Conservation (phyloP, 1,140 invertebrate genomes). For the Diorhabda sublineata region DNA sequence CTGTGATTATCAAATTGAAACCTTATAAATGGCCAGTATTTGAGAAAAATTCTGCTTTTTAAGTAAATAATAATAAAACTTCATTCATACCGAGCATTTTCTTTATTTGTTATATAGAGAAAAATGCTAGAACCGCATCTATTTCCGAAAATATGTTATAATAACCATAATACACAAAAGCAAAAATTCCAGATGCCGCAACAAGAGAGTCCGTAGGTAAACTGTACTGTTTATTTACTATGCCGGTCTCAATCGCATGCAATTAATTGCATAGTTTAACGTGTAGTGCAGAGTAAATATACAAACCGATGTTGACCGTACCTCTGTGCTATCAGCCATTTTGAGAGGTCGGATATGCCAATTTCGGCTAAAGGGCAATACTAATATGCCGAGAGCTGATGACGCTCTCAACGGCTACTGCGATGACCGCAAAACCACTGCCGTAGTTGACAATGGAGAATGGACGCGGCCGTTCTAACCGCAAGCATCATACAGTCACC, state of each 20-base stretch:
- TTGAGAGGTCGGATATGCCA: constrained; percentile 9
- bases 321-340: constrained; percentile 6
- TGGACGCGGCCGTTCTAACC: constrained; percentile 1
- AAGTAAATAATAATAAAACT: too few species aligned
- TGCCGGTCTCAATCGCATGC: constrained; percentile 8
- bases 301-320: constrained; percentile 15
- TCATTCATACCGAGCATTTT: too few species aligned
- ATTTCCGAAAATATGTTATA: too few species aligned
- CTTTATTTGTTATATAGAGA: too few species aligned
- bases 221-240: constrained; percentile 4
- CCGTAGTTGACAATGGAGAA: constrained; percentile 11
- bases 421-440: background rate
- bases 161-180: too few species aligned
- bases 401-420: constrained; percentile 5
- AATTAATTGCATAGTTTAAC: constrained; percentile 13
- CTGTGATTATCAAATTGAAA: too few species aligned
- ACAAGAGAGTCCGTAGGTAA: background rate
- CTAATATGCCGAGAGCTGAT: constrained; percentile 10
- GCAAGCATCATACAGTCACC: constrained; percentile 12
- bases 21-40: too few species aligned
- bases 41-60: too few species aligned
- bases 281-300: constrained; percentile 13
- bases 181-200: too few species aligned
- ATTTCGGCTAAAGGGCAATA: constrained; percentile 14
- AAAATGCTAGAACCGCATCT: too few species aligned